A percentile compares a stretch with the other conserved stretches of the same genome.
phyloP scores from a whole-genome alignment of 2,888 invertebrate species.

The Rhingia campestris region DNA sequence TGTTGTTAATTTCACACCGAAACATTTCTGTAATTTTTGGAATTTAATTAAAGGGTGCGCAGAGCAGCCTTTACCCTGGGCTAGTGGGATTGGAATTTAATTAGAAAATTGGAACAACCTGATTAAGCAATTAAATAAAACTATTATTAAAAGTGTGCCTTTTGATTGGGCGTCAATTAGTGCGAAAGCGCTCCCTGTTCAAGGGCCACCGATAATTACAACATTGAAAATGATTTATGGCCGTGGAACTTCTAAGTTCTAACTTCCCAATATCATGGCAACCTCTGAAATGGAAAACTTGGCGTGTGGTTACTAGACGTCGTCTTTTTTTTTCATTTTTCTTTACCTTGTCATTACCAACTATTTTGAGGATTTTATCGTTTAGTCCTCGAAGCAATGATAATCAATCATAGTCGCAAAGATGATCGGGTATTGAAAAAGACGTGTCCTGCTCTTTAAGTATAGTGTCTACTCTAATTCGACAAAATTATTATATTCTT shows the following conservation, averaged over 20 bases:
- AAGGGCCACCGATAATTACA: conserved; percentile 70
- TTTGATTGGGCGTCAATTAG: conserved; percentile 68
- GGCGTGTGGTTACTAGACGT: conserved; percentile 18
- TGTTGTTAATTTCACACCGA: conserved; percentile 36
- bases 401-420: conserved; percentile 70
- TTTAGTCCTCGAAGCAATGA: conserved; percentile 37
- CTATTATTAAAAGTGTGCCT: conserved; percentile 61
- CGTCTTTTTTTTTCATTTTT: conserved; percentile 13
- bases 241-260: conserved; percentile 43
- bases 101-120: conserved; percentile 44
- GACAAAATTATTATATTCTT: conserved; percentile 70
- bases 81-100: conserved; percentile 34
- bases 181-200: conserved; percentile 37
- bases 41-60: conserved; percentile 38
- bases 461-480: conserved; percentile 62
- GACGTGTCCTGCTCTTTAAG: conserved; percentile 47
- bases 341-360: conserved; percentile 66
- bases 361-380: conserved; percentile 64
- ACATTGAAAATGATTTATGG: conserved; percentile 73
- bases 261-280: conserved; percentile 64
- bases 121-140: conserved; percentile 71
- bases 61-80: background rate
- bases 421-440: conserved; percentile 45
- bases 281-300: conserved; percentile 34
- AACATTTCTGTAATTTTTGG: conserved; percentile 5